Base-by-base conservation (phyloP, 2,888 invertebrate species). In the Abrostola tripartita region DNA sequence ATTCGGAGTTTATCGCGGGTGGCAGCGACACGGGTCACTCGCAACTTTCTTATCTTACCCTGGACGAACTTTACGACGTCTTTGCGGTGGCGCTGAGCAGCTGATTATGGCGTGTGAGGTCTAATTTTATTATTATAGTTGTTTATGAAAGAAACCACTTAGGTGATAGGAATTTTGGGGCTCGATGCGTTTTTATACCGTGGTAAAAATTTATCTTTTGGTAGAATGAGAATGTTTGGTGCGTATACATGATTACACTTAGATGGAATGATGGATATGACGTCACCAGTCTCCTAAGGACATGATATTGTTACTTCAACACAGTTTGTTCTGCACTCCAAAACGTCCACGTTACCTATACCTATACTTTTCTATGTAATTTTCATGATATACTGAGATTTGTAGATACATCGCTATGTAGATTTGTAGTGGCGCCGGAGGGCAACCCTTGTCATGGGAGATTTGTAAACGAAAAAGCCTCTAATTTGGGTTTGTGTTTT, bases 1-100 rank as follows among this genome's bases (percentile, higher is more conserved):
- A 91, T 88, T 89, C 89, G 61, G 89, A 91, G 91, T 91, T 92
- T 92, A 92, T 92, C 91, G 88, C 89, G 85, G 85, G 85, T 81
- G 86, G 85, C 89, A 86, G 86, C 81, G 85, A 85, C 87, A 86
- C 83, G 81, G 85, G 81, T 85, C 84, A 85, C 87, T 89, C 84
- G 83, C 88, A 85, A 87, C 87, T 89, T 89, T 86, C 88, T 90
- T 90, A 90, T 90, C 90, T 86, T 78, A 63, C 81, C 76, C 81
- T 82, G 85, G 81, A 80, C 81, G 79, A 88, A 88, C 78, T 89
- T 90, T 86, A 83, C 85, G 86, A 79, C 74, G 83, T 85, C 86
- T 88, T 84, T 84, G 83, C 82, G 81, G 79, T 77, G 78, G 78
- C 81, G 74, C 78, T 74, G 69, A 77, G 71, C 74, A 82, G 80